These are phyloP conservation scores for Corvus hawaiiensis DNA, from an alignment of 2,113 vertebrate species.

Conservation along the genomic window DNA sequence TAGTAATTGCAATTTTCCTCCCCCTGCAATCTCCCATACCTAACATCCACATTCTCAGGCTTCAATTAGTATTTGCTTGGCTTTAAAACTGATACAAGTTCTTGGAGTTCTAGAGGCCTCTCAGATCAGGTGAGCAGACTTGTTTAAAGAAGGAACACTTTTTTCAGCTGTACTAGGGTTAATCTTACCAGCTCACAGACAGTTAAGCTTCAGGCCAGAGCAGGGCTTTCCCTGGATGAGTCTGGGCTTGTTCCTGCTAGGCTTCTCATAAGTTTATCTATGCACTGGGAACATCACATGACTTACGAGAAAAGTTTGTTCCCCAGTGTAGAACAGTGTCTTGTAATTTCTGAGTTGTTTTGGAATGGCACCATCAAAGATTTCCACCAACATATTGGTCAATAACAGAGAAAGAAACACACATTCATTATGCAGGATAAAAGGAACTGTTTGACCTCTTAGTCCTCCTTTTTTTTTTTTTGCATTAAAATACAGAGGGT, in stretches of 20 bases:
- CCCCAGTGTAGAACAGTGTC: neutral
- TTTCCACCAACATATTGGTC: neutral
- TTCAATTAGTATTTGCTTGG: neutral
- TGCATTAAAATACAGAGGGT: neutral
- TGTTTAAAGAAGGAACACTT: neutral
- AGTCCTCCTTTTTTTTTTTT: neutral
- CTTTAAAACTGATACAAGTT: neutral
- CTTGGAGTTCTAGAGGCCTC: neutral
- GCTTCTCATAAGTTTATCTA: neutral
- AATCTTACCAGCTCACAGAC: neutral
- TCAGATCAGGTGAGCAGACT: neutral
- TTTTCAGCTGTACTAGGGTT: neutral
- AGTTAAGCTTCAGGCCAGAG: neutral
- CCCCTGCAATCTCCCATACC: neutral
- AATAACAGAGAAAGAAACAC: neutral
- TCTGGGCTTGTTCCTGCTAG: neutral
- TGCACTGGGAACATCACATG: neutral
- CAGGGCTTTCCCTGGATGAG: neutral
- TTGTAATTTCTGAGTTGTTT: neutral
- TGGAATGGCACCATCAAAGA: neutral
- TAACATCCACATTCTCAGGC: neutral
- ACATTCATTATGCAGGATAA: neutral
- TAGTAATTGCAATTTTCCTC: neutral
- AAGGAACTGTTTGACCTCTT: neutral
- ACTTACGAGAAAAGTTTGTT: neutral